phyloP scores from a whole-genome alignment of 2,113 vertebrate species.

The Pseudorasbora parva region DNA sequence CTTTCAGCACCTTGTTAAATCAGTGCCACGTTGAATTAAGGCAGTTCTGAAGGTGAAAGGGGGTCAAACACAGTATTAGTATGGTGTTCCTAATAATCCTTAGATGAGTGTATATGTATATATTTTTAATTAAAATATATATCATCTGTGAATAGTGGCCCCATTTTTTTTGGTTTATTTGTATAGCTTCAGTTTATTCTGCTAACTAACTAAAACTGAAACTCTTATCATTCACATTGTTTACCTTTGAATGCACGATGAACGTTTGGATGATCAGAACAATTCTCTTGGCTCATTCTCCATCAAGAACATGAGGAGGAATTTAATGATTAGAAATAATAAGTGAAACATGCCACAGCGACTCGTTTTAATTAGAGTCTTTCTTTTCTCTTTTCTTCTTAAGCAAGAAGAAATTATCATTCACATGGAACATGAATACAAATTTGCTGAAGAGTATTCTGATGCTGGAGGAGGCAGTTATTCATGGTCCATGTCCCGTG shows the following conservation, averaged over 20 bases:
- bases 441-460: constrained; percentile 45
- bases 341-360: constrained; percentile 58
- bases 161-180: background rate
- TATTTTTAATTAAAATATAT: too few species aligned
- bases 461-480: constrained; percentile 49
- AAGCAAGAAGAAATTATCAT: constrained; percentile 52
- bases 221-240: constrained; percentile 41
- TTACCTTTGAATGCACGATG: constrained; percentile 46
- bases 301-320: constrained; percentile 47
- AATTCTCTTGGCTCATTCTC: constrained; percentile 54
- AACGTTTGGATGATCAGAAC: constrained; percentile 56
- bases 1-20: too few species aligned
- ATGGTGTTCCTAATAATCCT: too few species aligned
- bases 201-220: constrained; percentile 9
- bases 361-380: constrained; percentile 59
- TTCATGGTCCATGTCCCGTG: constrained; percentile 46
- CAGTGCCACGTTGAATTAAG: too few species aligned
- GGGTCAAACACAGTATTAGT: too few species aligned
- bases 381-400: constrained; percentile 51
- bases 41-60: too few species aligned
- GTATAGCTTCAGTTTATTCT: constrained; percentile 3
- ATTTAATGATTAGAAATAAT: constrained; percentile 61
- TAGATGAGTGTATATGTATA: too few species aligned
- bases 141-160: background rate
- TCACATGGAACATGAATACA: constrained; percentile 54